A percentile compares a stretch with the other conserved stretches of the same genome.
These are phyloP conservation scores for Marronus borbonicus DNA, from an alignment of 2,888 invertebrate species.

Conservation along the genomic window DNA sequence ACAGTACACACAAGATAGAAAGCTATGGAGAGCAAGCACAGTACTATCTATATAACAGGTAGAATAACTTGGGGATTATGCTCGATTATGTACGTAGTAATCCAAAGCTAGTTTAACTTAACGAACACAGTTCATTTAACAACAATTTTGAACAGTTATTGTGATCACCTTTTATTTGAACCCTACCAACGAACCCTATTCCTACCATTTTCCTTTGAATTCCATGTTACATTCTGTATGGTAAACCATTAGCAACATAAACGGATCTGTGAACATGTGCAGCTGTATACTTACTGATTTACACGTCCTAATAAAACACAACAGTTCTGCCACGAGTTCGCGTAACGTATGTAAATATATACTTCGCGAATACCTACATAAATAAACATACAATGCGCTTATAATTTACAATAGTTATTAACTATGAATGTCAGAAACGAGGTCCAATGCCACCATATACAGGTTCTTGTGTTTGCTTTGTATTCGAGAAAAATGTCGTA, in stretches of 20 bases:
- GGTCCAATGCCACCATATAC: conserved; percentile 9
- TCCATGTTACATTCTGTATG: neutral
- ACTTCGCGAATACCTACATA: neutral
- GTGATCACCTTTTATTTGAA: too few species aligned
- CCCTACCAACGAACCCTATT: too few species aligned
- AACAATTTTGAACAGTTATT: too few species aligned
- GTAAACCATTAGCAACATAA: neutral
- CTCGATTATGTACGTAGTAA: too few species aligned
- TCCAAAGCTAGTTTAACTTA: too few species aligned
- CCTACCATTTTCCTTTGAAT: too few species aligned
- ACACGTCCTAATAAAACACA: neutral
- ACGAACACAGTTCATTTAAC: too few species aligned
- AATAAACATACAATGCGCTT: conserved; percentile 3
- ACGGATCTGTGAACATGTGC: neutral
- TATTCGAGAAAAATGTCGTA: neutral
- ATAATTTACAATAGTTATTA: conserved; percentile 4
- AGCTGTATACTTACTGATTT: conserved; percentile 2
- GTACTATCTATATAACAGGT: too few species aligned
- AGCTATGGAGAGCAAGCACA: too few species aligned
- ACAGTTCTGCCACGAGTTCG: neutral
- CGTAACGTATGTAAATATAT: neutral
- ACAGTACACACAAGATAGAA: too few species aligned
- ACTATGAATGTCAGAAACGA: neutral
- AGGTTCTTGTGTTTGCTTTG: neutral
- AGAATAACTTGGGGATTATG: too few species aligned